Base-by-base conservation (phyloP, 2,113 vertebrate genomes). In the Orthonyx spaldingii region DNA sequence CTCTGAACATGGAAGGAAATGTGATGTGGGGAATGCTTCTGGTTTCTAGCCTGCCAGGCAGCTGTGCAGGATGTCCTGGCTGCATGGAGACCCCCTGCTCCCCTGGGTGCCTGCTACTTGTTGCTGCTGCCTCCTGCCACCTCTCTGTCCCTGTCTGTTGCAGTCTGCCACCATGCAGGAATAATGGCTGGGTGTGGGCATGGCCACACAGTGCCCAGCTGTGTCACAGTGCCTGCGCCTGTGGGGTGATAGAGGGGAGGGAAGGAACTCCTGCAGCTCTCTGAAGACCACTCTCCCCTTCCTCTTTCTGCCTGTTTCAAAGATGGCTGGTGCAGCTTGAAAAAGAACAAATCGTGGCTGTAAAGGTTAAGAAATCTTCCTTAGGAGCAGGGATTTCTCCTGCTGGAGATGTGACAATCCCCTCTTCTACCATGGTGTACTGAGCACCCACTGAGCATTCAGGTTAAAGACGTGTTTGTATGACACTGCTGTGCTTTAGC, bases 201-300 rank as follows among this genome's bases (percentile, higher is more conserved):
- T 1, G 5, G 72, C 63, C 69, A 37, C 6, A 1, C 9, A 2
- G 52, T 49, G 28, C 55, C 32, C 7, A 16, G 46, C 46, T 30
- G 9, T 56, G 64, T 22, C 1, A 0, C 0, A 1, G 24, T 47
- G 61, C 24, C 49, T n/a, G n/a, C 49, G 39, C 26, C 49, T 39
- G 37, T 17, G 53, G 13, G 16, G 14, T 37, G 28, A 9, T 13
- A 28, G 5, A 16, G 59, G 27, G 20, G 35, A 55, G 44, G 49
- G 33, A 26, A 87, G 37, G 17, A 52, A 24, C 30, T 56, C 17
- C 53, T 39, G 57, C 26, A 41, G 19, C 53, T 47, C 52, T 57
- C 49, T 63, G 47, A 37, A 50, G 39, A 79, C 15, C 11, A 1
- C 39, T 35, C 17, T 75, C 22, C 33, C 7, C 17, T 71, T 66